phyloP scores from a whole-genome alignment of 1,140 invertebrate species.

The Steinernema feltiae region DNA sequence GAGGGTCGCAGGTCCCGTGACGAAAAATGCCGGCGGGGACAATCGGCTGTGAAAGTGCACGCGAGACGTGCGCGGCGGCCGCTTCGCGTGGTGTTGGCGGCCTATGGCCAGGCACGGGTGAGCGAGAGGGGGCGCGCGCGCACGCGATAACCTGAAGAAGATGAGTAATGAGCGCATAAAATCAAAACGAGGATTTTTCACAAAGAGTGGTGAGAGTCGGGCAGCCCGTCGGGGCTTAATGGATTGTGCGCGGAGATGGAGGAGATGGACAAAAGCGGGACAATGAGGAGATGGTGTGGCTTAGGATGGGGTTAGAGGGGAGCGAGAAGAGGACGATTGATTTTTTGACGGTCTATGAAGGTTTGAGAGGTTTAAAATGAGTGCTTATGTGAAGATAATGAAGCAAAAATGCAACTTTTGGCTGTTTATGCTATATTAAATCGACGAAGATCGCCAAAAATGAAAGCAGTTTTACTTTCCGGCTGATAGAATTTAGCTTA shows the following conservation, averaged over 20 bases:
- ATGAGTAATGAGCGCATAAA: not conserved
- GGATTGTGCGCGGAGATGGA: conserved; percentile 1
- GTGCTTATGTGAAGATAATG: not conserved
- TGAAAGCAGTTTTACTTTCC: too few species aligned
- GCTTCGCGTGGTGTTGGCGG: not conserved
- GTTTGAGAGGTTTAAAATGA: not conserved
- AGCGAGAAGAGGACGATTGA: not conserved
- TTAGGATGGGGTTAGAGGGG: not conserved
- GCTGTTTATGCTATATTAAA: too few species aligned
- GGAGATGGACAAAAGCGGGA: not conserved
- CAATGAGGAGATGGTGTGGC: not conserved
- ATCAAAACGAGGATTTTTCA: not conserved
- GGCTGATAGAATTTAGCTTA: too few species aligned
- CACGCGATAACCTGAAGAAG: too few species aligned
- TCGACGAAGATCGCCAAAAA: too few species aligned
- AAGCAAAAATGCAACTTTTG: too few species aligned
- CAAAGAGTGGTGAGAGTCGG: not conserved
- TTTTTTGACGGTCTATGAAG: conserved; percentile 7
- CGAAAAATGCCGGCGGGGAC: not conserved
- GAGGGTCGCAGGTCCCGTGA: too few species aligned
- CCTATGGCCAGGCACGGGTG: too few species aligned
- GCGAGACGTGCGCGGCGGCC: not conserved
- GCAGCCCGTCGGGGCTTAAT: conserved; percentile 5
- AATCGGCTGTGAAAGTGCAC: not conserved
- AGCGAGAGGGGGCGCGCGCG: not conserved